Evolutionary conservation across 2,797 vertebrate genomes (phyloP), one percentile per base, ranked within the genome.

Genomic region (Rhynchonycteris naso): DNA sequence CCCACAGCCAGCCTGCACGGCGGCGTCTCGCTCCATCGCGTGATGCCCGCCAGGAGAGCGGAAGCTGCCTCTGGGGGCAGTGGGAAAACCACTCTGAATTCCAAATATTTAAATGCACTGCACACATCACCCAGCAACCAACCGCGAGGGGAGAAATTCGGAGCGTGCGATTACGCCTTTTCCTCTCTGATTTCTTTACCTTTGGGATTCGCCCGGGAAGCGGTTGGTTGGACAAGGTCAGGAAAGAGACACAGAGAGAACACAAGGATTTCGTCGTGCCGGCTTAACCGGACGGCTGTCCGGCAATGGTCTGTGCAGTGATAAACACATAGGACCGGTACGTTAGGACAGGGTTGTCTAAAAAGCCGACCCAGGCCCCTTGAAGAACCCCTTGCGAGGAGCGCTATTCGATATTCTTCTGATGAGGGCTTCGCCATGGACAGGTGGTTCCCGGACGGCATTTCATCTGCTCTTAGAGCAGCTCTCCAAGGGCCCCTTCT

Each of bases 271-370:
- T 83, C 54, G 16, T 69, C 8, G 47, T 21, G 65, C 47, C 47
- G 19, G 61, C 24, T 88, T 69, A 68, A 30, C 26, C 68, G n/a
- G 92, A 79, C 10, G 52, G 69, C 3, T 85, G 38, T 28, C 52
- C 88, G 35, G 26, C 10, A 58, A 81, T 83, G 74, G 90, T 76
- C 71, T 26, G 35, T 50, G 43, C 16, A 94, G 33, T 33, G 66
- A 47, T 66, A 90, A 95, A 93, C 52, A 74, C 61, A 84, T 79
- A 89, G 83, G 22, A 85, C 82, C 65, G 83, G 22, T 82, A 85
- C 65, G 54, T 16, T 69, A 58, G 56, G 30, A n/a, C 3, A n/a
- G 1, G 54, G 5, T 59, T 81, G 86, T 56, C 33, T 88, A 71
- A 71, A 43, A 69, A 86, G n/a, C 18, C 30, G 83, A 24, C 63